Conservation (phyloP, 2,797 vertebrate species). For the Coendou prehensilis region DNA sequence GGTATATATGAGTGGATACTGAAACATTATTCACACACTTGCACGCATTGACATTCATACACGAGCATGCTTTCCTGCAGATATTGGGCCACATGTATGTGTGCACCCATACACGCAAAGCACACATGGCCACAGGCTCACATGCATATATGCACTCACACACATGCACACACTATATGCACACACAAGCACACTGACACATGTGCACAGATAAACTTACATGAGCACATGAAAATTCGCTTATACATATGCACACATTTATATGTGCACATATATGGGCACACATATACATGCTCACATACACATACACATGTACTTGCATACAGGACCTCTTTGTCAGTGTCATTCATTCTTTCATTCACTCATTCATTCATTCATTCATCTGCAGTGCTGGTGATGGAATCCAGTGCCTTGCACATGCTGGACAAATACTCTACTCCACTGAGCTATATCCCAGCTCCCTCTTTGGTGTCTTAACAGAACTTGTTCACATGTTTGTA, state of each 20-base stretch:
- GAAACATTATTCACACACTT: background rate
- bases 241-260: background rate
- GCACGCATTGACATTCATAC: background rate
- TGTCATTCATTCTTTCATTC: background rate
- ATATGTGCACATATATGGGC: background rate
- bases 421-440: background rate
- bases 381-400: background rate
- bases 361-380: too few relatives aligned
- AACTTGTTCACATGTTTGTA: background rate
- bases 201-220: background rate
- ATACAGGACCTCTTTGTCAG: background rate
- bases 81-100: background rate
- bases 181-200: background rate
- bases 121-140: background rate
- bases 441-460: background rate
- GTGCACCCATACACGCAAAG: too few relatives aligned
- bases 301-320: background rate
- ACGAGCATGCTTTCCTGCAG: background rate
- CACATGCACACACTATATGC: too few relatives aligned
- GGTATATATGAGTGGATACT: background rate
- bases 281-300: background rate
- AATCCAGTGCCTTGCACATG: background rate
- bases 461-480: background rate
- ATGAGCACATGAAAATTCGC: background rate
- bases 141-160: background rate